A percentile compares a stretch with the other conserved stretches of the same genome.
phyloP scores from a whole-genome alignment of 1,140 invertebrate genomes.

The Drosophila athabasca region DNA sequence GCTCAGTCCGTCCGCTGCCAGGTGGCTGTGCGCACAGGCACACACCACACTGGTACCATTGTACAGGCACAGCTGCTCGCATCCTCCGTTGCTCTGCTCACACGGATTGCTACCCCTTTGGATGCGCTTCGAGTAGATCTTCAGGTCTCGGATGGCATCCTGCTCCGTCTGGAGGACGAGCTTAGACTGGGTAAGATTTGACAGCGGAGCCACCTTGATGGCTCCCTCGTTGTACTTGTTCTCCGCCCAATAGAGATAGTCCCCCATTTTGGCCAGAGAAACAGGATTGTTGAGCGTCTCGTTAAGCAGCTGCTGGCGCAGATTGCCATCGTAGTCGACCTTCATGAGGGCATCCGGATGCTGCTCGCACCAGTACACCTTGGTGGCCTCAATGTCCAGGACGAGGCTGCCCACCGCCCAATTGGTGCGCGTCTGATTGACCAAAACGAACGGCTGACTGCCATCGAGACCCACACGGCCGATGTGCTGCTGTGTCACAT shows the following conservation, averaged over 20 bases:
- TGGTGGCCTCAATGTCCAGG: conserved; percentile 88
- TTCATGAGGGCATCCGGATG: conserved; percentile 91
- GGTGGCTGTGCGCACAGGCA: conserved; percentile 90
- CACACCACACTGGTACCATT: conserved; percentile 88
- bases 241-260: conserved; percentile 80
- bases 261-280: conserved; percentile 84
- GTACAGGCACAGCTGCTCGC: conserved; percentile 91
- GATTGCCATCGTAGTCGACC: conserved; percentile 89
- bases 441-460: conserved; percentile 84
- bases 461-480: conserved; percentile 92
- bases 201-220: conserved; percentile 87
- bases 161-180: conserved; percentile 86
- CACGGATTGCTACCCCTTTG: conserved; percentile 88
- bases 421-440: conserved; percentile 85
- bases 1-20: conserved; percentile 86
- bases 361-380: conserved; percentile 96
- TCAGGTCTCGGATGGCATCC: conserved; percentile 89
- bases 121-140: conserved; percentile 85
- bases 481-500: conserved; percentile 93
- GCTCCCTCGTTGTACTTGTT: conserved; percentile 87
- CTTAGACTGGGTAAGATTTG: conserved; percentile 85
- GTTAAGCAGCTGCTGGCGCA: conserved; percentile 87
- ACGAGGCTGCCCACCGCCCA: conserved; percentile 87
- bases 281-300: conserved; percentile 91
- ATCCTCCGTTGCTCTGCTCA: conserved; percentile 89